phyloP scores from a whole-genome alignment of 2,888 invertebrate species.

The Xiphydria camelus region DNA sequence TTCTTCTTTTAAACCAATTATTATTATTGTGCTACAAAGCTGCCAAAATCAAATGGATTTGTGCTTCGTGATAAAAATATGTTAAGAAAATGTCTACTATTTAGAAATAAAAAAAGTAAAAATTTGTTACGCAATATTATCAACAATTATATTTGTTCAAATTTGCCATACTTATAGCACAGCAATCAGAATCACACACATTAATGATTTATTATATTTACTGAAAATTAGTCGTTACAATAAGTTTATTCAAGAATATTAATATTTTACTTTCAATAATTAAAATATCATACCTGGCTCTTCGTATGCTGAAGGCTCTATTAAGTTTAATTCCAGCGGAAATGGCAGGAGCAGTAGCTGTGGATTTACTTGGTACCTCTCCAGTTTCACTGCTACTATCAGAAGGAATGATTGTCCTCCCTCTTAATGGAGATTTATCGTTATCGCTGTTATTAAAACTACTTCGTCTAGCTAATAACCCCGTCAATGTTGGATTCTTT shows the following conservation, averaged over 20 bases:
- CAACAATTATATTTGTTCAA: too few relatives aligned
- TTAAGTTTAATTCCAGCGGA: constrained; percentile 47
- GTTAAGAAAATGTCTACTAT: too few relatives aligned
- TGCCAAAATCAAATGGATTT: background rate
- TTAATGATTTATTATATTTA: too few relatives aligned
- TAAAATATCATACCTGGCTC: constrained; percentile 35
- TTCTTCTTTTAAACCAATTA: too few relatives aligned
- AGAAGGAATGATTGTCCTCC: constrained; percentile 33
- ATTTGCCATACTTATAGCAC: too few relatives aligned
- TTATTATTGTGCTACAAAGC: background rate
- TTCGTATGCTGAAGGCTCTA: constrained; percentile 45
- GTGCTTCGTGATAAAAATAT: too few relatives aligned
- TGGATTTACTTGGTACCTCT: constrained; percentile 31
- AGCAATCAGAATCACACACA: too few relatives aligned
- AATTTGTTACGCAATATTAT: too few relatives aligned
- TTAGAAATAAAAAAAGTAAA: too few relatives aligned
- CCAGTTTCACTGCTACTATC: constrained; percentile 48
- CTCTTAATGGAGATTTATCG: constrained; percentile 29
- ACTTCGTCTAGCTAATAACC: constrained; percentile 34
- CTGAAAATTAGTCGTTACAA: too few relatives aligned
- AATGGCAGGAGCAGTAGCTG: constrained; percentile 24
- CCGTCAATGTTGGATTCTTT: constrained; percentile 39
- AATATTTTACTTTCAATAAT: background rate
- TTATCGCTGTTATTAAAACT: constrained; percentile 43
- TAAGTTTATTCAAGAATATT: background rate